Base-by-base conservation (phyloP, 2,888 invertebrate species). In the Eilema griseolum region DNA sequence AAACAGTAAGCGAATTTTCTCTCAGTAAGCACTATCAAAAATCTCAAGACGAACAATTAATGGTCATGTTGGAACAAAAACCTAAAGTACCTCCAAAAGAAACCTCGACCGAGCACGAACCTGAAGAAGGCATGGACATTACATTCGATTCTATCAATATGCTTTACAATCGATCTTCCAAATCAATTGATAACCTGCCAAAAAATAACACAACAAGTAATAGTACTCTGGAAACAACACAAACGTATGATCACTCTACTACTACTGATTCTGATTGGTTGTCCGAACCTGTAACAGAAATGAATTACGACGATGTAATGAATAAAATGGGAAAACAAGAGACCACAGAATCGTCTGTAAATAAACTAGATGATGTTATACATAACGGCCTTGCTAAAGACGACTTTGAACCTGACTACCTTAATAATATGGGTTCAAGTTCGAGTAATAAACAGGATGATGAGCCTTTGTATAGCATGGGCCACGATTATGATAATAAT, bases 351-450 rank as follows among this genome's bases (percentile, higher is more conserved):
- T 59, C 83, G 12, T 70, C 82, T 31, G 62, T 81, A n/a, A 83
- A 73, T 28, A 92, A 90, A 87, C 74, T 89, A 69, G 92, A 93
- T 37, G 90, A 90, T 74, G 85, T 92, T 66, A 87, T 93, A 66
- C 88, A 83, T 52, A 84, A 78, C 33, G 90, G 87, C 4, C 69
- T 82, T 46, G 78, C 81, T 5, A 94, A 92, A 81, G 91, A 92
- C 67, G 93, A 94, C 82, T 92, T 92, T 76, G 94, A 93, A 77
- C 93, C 94, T 0, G 94, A 95, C 83, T 94, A 95, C 76, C 85
- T 94, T 70, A 92, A 78, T 79, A 90, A 89, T 71, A 88, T 92
- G 85, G 88, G 85, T 62, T 74, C 88, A 23, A 88, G 85, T 63
- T 74, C 88, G 24, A 88, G 82, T 65, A 83, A 76, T 62, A 87